Conservation (phyloP, 2,888 invertebrate genomes). For the Melanchra persicariae region DNA sequence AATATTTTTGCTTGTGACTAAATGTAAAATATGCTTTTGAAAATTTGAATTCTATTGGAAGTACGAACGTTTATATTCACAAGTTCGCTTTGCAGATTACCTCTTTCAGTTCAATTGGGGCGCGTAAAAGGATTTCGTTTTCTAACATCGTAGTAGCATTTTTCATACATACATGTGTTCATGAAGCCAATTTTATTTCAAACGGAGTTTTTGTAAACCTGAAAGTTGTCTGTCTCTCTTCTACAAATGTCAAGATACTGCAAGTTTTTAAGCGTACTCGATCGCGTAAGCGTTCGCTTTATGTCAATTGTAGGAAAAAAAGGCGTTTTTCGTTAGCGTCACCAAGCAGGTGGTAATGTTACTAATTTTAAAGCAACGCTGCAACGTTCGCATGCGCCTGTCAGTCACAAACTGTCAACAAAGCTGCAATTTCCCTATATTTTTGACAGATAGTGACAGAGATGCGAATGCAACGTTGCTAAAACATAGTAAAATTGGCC, state of each 20-base stretch:
- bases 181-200: neutral
- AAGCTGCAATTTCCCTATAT: too few relatives aligned
- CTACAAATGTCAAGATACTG: neutral
- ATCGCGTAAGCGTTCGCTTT: too few relatives aligned
- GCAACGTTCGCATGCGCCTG: too few relatives aligned
- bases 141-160: neutral
- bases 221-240: neutral
- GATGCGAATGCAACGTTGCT: too few relatives aligned
- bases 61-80: slow-evolving; percentile 1
- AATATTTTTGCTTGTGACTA: neutral
- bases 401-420: too few relatives aligned
- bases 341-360: too few relatives aligned
- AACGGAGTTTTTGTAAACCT: neutral
- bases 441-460: too few relatives aligned
- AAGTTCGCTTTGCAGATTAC: slow-evolving; percentile 14
- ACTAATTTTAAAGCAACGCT: too few relatives aligned
- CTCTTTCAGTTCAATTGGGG: slow-evolving; percentile 23
- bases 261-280: too few relatives aligned
- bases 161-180: slow-evolving; percentile 4
- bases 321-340: too few relatives aligned
- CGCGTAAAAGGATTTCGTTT: slow-evolving; percentile 25
- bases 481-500: too few relatives aligned
- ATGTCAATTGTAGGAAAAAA: too few relatives aligned
- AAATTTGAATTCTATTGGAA: slow-evolving; percentile 3
- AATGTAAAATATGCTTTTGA: slow-evolving; percentile 12